Evolutionary conservation across 2,113 vertebrate genomes (phyloP).

Genomic region (Columbina picui): DNA sequence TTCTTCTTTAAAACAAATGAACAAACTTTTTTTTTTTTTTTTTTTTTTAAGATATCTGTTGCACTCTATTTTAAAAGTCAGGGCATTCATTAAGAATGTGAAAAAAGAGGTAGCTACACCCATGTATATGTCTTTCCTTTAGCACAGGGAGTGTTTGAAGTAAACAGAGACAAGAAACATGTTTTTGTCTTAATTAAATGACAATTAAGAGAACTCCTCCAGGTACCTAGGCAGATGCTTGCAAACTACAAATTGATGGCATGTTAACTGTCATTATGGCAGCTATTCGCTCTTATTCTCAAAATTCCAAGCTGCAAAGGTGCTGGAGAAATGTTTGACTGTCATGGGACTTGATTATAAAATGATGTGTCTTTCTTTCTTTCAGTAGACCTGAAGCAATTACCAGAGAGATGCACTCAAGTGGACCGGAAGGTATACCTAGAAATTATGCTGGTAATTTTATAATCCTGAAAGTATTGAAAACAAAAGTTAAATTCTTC

Average conservation of each 20-base stretch:
- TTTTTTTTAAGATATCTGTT: background rate
- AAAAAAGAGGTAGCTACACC: background rate
- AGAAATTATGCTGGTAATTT: background rate
- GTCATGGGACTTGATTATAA: background rate
- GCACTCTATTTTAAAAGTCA: background rate
- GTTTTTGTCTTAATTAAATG: background rate
- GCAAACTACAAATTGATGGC: background rate
- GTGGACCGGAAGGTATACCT: background rate
- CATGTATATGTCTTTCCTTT: background rate
- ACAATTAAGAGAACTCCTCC: background rate
- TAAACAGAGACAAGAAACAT: background rate
- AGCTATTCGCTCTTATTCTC: background rate
- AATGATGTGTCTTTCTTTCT: background rate
- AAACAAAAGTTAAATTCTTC: background rate
- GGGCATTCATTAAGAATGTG: background rate
- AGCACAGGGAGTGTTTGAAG: background rate
- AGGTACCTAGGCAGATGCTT: background rate
- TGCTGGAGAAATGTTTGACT: background rate
- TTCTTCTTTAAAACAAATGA: background rate
- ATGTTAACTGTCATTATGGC: background rate
- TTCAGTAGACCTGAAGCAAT: background rate
- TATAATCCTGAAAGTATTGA: background rate
- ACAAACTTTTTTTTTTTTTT: background rate
- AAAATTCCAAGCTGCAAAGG: background rate
- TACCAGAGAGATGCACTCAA: background rate